These are phyloP conservation scores for Spea hammondii DNA, from an alignment of 2,797 vertebrate species.

Conservation along the genomic window DNA sequence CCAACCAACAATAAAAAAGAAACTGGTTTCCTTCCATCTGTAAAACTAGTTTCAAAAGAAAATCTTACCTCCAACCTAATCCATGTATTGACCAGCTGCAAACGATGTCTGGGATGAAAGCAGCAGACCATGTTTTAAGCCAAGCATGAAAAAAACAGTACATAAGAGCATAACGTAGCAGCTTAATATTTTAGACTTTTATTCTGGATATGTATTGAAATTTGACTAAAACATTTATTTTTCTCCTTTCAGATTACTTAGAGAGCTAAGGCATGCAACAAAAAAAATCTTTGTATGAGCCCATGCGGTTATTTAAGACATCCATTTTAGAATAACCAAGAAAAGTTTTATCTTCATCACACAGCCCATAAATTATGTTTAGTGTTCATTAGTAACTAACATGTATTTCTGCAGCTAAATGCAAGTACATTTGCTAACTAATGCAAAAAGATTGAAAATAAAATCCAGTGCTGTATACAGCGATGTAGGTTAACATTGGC, in stretches of 20 bases:
- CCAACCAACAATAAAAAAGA: not conserved
- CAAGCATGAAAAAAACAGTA: slow-evolving; percentile 21
- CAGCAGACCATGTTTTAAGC: slow-evolving; percentile 7
- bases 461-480: too few relatives aligned
- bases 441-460: too few relatives aligned
- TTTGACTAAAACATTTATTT: not conserved
- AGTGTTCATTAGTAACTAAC: too few relatives aligned
- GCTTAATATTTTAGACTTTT: not conserved
- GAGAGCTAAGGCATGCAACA: not conserved
- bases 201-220: not conserved
- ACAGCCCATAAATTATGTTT: too few relatives aligned
- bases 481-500: too few relatives aligned
- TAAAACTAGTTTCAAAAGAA: not conserved
- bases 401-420: too few relatives aligned
- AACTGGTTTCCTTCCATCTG: slow-evolving; percentile 13
- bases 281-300: not conserved
- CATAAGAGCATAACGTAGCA: slow-evolving; percentile 13
- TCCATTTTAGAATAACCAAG: too few relatives aligned
- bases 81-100: slow-evolving; percentile 4
- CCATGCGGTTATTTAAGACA: too few relatives aligned
- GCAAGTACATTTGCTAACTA: too few relatives aligned
- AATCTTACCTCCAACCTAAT: not conserved
- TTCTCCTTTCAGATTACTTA: not conserved
- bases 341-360: too few relatives aligned
- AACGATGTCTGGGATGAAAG: not conserved